Conservation (phyloP, 1,140 invertebrate genomes). For the Zophobas morio region DNA sequence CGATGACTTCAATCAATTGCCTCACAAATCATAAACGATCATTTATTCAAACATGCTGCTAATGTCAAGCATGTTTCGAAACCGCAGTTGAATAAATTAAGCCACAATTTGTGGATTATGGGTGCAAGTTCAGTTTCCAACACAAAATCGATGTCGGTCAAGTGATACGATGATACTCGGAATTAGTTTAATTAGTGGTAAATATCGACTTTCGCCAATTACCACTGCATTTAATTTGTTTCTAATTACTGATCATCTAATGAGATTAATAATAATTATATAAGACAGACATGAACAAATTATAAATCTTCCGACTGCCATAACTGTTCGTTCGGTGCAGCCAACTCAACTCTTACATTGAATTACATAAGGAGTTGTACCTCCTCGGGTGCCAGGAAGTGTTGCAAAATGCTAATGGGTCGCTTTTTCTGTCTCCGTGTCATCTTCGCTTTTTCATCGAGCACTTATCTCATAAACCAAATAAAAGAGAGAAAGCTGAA, state of each 20-base stretch:
- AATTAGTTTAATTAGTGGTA: neutral
- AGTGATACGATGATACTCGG: slow-evolving; percentile 4
- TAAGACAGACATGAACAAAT: neutral
- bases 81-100: too few species aligned
- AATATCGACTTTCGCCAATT: slow-evolving; percentile 33
- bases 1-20: too few species aligned
- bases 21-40: too few species aligned
- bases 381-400: slow-evolving; percentile 9
- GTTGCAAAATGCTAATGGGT: neutral
- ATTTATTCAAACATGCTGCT: too few species aligned
- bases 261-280: slow-evolving; percentile 21
- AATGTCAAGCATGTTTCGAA: too few species aligned
- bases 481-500: too few species aligned
- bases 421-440: neutral
- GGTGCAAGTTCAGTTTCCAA: too few species aligned
- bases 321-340: slow-evolving; percentile 1
- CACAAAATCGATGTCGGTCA: neutral
- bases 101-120: too few species aligned
- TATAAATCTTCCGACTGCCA: neutral
- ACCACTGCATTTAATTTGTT: neutral
- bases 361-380: slow-evolving; percentile 2
- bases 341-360: neutral
- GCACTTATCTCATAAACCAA: too few species aligned
- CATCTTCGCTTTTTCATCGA: neutral
- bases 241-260: neutral